These are phyloP conservation scores for Bembecia ichneumoniformis DNA, from an alignment of 2,888 invertebrate genomes.

Conservation along the genomic window DNA sequence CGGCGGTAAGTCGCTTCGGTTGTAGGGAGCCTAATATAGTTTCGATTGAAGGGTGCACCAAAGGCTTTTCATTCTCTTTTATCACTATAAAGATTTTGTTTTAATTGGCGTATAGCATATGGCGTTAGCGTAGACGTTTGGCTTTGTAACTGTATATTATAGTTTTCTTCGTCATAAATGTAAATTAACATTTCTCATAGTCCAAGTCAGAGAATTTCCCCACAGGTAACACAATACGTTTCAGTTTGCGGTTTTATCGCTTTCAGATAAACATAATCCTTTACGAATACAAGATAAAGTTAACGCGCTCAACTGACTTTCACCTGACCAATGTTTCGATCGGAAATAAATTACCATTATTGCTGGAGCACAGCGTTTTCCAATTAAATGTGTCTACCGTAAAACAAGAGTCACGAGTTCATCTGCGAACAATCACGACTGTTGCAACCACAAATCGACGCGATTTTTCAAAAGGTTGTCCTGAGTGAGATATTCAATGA, in stretches of 20 bases:
- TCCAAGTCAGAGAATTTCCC: neutral
- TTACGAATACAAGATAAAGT: conserved; percentile 19
- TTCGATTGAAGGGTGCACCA: too few species aligned
- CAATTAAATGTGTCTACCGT: conserved; percentile 56
- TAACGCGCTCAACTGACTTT: conserved; percentile 27
- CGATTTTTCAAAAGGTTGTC: conserved; percentile 58
- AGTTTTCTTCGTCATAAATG: conserved; percentile 32
- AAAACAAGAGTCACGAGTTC: conserved; percentile 63
- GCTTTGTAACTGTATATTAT: conserved; percentile 28
- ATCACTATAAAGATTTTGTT: too few species aligned
- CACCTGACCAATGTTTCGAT: conserved; percentile 49
- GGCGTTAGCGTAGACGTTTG: too few species aligned
- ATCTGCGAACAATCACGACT: conserved; percentile 62
- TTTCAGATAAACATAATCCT: neutral
- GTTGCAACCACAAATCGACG: conserved; percentile 47
- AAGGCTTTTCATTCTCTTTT: too few species aligned
- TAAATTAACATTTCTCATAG: conserved; percentile 29
- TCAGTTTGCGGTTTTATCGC: conserved; percentile 21
- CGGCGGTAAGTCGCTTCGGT: too few species aligned
- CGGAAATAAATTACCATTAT: conserved; percentile 40
- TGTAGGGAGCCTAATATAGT: too few species aligned
- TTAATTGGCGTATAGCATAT: too few species aligned
- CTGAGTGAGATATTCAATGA: conserved; percentile 41
- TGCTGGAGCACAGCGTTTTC: conserved; percentile 26
- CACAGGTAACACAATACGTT: neutral